A percentile compares a stretch with the other conserved stretches of the same genome.
phyloP scores from a whole-genome alignment of 2,888 invertebrate species.

The Aethes cnicana region DNA sequence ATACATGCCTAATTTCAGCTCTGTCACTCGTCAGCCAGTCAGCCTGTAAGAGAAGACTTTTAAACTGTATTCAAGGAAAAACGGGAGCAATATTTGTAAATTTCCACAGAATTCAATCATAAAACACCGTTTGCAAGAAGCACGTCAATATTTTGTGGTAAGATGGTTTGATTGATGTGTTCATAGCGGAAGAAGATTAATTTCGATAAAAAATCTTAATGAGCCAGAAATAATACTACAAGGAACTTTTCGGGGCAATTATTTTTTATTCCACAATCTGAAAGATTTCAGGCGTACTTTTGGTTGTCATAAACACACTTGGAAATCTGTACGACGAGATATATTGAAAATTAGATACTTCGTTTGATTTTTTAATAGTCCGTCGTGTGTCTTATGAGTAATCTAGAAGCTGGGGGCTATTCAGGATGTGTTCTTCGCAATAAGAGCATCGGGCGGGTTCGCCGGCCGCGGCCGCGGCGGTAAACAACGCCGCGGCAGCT shows the following conservation, averaged over 20 bases:
- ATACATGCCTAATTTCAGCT: no score
- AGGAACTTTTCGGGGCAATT: slow-evolving; percentile 28
- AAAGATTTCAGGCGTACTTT: neutral
- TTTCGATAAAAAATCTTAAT: slow-evolving; percentile 30
- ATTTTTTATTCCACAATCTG: slow-evolving; percentile 16
- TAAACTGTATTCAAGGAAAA: neutral
- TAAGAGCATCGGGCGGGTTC: slow-evolving; percentile 53
- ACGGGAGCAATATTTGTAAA: neutral
- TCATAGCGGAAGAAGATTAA: slow-evolving; percentile 25
- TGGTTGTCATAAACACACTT: no score
- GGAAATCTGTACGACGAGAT: no score
- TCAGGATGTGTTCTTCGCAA: slow-evolving; percentile 47
- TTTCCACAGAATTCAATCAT: neutral
- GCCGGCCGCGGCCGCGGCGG: slow-evolving; percentile 44
- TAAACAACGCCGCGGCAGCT: slow-evolving; percentile 72
- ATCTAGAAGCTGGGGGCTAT: no score
- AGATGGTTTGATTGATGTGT: slow-evolving; percentile 25
- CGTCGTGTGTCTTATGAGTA: no score
- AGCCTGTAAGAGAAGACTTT: no score
- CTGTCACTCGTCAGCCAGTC: no score
- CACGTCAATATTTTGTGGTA: slow-evolving; percentile 8
- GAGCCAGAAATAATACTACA: slow-evolving; percentile 24
- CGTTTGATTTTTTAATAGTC: no score
- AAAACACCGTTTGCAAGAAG: slow-evolving; percentile 1
- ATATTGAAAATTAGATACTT: no score